phyloP scores from a whole-genome alignment of 2,888 invertebrate genomes.

The Arenicola marina region DNA sequence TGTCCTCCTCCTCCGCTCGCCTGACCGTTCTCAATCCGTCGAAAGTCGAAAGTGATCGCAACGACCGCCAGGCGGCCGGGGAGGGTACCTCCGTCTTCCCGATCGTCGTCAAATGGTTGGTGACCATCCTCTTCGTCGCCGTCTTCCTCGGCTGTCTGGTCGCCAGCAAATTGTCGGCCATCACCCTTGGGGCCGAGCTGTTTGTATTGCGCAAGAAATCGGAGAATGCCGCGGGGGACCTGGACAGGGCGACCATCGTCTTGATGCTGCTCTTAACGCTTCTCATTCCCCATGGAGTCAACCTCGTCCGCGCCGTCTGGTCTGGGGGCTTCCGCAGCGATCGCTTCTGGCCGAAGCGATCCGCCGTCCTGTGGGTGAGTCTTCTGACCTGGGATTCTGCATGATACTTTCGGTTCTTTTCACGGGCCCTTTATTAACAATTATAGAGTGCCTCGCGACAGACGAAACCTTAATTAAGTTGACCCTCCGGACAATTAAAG shows the following conservation, averaged over 20 bases:
- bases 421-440: no score
- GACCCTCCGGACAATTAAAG: no score
- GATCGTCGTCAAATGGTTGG: not conserved
- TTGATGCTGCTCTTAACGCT: not conserved
- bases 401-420: no score
- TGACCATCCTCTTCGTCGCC: not conserved
- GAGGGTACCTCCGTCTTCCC: not conserved
- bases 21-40: not conserved
- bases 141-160: not conserved
- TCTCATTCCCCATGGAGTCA: not conserved
- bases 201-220: not conserved
- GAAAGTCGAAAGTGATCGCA: not conserved
- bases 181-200: not conserved
- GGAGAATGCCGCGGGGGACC: not conserved
- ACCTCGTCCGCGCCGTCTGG: not conserved
- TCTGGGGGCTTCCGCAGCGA: slow-evolving; percentile 19
- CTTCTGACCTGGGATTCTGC: no score
- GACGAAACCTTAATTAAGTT: no score
- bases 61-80: not conserved
- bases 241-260: not conserved
- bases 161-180: not conserved
- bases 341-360: not conserved
- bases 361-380: not conserved
- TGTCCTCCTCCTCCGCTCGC: no score
- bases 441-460: no score